Conservation (phyloP, 2,797 vertebrate species). For the Pantherophis alleghaniensis region DNA sequence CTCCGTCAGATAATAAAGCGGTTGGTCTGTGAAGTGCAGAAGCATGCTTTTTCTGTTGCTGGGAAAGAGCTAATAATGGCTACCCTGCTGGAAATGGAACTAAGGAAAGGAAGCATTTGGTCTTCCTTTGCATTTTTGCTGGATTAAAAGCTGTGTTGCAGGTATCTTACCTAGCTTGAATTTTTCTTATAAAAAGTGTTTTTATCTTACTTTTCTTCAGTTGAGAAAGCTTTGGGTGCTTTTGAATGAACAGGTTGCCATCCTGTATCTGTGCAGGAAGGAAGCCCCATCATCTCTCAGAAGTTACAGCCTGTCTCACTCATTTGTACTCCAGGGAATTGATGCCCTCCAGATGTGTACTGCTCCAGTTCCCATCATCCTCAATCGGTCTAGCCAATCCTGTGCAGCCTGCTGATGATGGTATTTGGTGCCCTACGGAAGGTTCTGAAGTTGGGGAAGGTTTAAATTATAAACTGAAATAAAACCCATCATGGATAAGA, state of each 20-base stretch:
- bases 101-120: background rate
- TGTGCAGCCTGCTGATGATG: background rate
- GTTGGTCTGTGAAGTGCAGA: background rate
- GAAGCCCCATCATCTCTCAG: background rate
- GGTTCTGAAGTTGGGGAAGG: background rate
- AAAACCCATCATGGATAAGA: background rate
- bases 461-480: background rate
- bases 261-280: background rate
- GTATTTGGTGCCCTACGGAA: background rate
- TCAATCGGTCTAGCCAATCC: background rate
- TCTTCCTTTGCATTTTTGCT: background rate
- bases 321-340: background rate
- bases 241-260: background rate
- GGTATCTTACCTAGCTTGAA: background rate
- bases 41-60: background rate
- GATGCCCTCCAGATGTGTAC: background rate
- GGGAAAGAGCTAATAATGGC: background rate
- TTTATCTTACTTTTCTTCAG: background rate
- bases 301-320: background rate
- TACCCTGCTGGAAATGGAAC: background rate
- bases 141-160: background rate
- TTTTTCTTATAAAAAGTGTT: background rate
- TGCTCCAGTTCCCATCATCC: background rate
- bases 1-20: background rate
- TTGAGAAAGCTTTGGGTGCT: background rate